Percentiles rank a stretch among this genome's conserved stretches.
phyloP scores from a whole-genome alignment of 92 coral and sea anemone species.

The Pocillopora meandrina region DNA sequence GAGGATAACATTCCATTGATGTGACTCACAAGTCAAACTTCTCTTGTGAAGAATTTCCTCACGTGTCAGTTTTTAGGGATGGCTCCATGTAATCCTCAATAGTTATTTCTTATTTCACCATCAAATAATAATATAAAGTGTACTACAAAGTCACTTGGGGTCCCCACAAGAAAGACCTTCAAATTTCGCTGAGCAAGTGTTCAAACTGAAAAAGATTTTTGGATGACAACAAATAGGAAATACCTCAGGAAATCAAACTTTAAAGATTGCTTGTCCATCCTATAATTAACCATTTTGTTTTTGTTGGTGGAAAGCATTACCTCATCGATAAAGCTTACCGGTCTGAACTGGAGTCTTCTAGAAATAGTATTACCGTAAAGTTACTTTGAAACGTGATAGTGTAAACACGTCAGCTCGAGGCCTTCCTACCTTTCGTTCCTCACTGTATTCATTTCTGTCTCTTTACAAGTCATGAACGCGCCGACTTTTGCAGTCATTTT shows the following conservation, averaged over 20 bases:
- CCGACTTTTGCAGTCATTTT: background rate
- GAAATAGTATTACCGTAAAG: conserved; percentile 19
- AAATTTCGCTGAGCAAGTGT: conserved; percentile 32
- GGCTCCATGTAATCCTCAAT: background rate
- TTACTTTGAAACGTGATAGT: conserved; percentile 36
- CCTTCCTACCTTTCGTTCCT: background rate
- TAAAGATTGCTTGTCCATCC: conserved; percentile 17
- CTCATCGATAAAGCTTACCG: background rate
- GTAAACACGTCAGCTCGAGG: background rate
- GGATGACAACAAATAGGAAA: conserved; percentile 16
- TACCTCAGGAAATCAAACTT: conserved; percentile 36
- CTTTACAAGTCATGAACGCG: conserved; percentile 15
- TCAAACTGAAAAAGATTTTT: conserved; percentile 28
- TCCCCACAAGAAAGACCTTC: conserved; percentile 1
- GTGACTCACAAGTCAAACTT: conserved; percentile 24
- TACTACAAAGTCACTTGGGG: background rate
- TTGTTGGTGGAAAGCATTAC: background rate
- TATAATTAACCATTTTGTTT: conserved; percentile 22
- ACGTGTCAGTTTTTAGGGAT: background rate
- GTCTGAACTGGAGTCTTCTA: conserved; percentile 16
- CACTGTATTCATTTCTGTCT: conserved; percentile 8
- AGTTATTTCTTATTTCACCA: background rate
- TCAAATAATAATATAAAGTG: background rate
- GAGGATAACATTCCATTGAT: conserved; percentile 5
- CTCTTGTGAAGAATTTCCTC: conserved; percentile 20